Percentiles rank a stretch among this genome's conserved stretches.
phyloP scores from a whole-genome alignment of 1,140 invertebrate genomes.

The Daktulosphaira vitifoliae region DNA sequence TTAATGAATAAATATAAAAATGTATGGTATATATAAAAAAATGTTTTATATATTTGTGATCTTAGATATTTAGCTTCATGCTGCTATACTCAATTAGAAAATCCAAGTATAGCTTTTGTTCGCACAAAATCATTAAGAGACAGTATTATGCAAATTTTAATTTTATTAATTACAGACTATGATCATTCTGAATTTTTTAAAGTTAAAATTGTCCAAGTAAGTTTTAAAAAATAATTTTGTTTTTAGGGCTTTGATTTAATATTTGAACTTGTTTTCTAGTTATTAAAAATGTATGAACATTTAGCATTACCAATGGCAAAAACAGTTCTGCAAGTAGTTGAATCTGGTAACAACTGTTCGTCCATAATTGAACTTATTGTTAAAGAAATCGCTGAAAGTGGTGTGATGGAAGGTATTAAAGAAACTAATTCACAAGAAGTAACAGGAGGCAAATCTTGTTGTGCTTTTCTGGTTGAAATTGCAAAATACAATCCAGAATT shows the following conservation, averaged over 20 bases:
- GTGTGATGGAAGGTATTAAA: slow-evolving; percentile 41
- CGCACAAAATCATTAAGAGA: slow-evolving; percentile 58
- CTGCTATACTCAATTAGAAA: slow-evolving; percentile 39
- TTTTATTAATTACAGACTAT: slow-evolving; percentile 69
- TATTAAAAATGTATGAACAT: slow-evolving; percentile 64
- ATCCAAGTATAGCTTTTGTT: slow-evolving; percentile 36
- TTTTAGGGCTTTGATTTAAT: slow-evolving; percentile 35
- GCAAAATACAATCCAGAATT: slow-evolving; percentile 55
- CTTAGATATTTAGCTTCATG: slow-evolving; percentile 74
- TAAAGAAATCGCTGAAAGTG: slow-evolving; percentile 57
- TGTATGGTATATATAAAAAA: slow-evolving; percentile 44
- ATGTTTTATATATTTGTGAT: slow-evolving; percentile 54
- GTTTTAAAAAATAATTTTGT: slow-evolving; percentile 17
- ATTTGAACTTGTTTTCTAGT: slow-evolving; percentile 50
- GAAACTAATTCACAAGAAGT: slow-evolving; percentile 45
- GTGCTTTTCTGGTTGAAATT: slow-evolving; percentile 60
- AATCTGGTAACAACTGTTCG: slow-evolving; percentile 49
- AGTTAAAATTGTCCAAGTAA: slow-evolving; percentile 57
- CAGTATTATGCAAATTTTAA: slow-evolving; percentile 67
- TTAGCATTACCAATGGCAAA: slow-evolving; percentile 56
- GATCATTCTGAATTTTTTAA: slow-evolving; percentile 63
- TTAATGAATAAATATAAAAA: no score
- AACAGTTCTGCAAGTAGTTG: slow-evolving; percentile 52
- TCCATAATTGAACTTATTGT: slow-evolving; percentile 58
- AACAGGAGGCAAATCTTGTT: slow-evolving; percentile 54